Base-by-base conservation (phyloP, 2,113 vertebrate genomes). In the Dasyurus viverrinus region DNA sequence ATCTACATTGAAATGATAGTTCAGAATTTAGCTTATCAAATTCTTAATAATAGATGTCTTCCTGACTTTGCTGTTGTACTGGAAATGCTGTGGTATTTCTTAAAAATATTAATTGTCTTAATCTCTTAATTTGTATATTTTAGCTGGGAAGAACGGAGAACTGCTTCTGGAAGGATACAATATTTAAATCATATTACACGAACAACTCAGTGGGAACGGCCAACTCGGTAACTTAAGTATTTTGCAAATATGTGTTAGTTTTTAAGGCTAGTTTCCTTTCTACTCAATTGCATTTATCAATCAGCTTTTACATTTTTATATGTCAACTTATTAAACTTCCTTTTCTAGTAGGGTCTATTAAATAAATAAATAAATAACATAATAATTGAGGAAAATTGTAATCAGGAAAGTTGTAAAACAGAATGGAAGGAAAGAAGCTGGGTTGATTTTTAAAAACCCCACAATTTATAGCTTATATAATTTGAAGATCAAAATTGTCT, bases 151-250 rank as follows among this genome's bases (percentile, higher is more conserved):
- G 99, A 99, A 98, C 98, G 99, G 94, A 99, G 99, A 96, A 99
- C 99, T 26, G 99, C 99, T 11, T 99, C 99, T 95, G 99, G 99
- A 97, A 99, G 99, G 97, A 99, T 99, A 97, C 99, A 99, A 95
- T 99, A 99, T 98, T 98, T 99, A 96, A 99, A 99, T 98, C 99
- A 99, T 95, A 99, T 99, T 97, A 99, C 99, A 55, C 98, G 99
- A 95, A 99, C 99, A 97, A 99, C 99, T 0, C 99, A 99, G 53
- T 99, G 99, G 99, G 99, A 99, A 98, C 99, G 99, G 96, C 99
- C 99, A 3, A 99, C 99, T 53, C 98, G 99, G 99, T 99, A 98
- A 97, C 48, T 99, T 57, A 90, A 95, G 90, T 54, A n/a, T 54
- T 68, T 50, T 92, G 22, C 12, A 96, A 1, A 2, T 92, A 47